Base-by-base conservation (phyloP, 2,888 invertebrate species). In the Drosophila pegasa region DNA sequence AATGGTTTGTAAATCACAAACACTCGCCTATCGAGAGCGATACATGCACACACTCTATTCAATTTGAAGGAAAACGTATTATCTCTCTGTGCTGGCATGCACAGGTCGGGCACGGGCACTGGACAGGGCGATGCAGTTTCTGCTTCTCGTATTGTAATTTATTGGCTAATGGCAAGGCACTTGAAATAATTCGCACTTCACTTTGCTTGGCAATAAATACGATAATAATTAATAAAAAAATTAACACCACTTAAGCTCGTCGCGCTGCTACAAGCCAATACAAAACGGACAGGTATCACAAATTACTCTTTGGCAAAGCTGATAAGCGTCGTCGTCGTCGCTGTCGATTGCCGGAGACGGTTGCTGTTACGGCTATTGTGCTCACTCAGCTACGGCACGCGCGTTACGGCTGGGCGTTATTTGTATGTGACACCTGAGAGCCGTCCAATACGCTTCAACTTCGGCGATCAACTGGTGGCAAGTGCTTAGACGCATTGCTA, bases 161-260 rank as follows among this genome's bases (percentile, higher is more conserved):
- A 77, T 78, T 81, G 41, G 43, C 14, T 68, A 58, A 51, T 66
- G 50, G 20, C 64, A 62, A 57, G 50, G 31, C 78, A 87, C 84
- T 88, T 74, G 75, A 75, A 69, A 45, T 58, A 60, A 68, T 63
- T 66, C 54, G 60, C 75, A 78, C 81, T 84, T 78, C 78, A 80
- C 84, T 74, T 83, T 76, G 78, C 78, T 56, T 71, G 68, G 58
- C 71, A 76, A 71, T 89, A 85, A 85, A 85, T 64, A 77, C 87
- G 87, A 88, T 84, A 85, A 85, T 87, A 89, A 89, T 85, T 85
- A 89, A 87, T 79, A 84, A 84, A 84, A 81, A 87, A 86, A 89
- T 88, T 88, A 86, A 89, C 83, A 89, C 86, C 89, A 89, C 88
- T 85, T 85, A 85, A 85, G 86, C 88, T 62, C 71, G 71, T 71